These are phyloP conservation scores for Helarctos malayanus DNA, from an alignment of 2,797 vertebrate species.

Conservation along the genomic window DNA sequence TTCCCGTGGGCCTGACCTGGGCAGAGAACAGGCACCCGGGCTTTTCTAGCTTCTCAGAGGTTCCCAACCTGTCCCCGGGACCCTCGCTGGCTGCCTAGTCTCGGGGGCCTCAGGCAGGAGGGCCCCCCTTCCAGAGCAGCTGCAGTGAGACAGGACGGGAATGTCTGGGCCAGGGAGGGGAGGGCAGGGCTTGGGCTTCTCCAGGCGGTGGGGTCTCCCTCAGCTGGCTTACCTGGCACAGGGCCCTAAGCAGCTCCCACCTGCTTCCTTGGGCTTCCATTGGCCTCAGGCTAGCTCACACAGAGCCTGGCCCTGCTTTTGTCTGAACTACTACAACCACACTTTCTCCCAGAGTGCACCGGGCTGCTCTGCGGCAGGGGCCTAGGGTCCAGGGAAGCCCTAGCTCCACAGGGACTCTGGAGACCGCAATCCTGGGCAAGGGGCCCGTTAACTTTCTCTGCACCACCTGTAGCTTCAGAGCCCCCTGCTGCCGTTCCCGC, in stretches of 20 bases:
- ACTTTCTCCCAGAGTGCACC: not conserved
- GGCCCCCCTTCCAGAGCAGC: conserved; percentile 87
- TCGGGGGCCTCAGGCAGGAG: conserved; percentile 85
- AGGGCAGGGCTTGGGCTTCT: not conserved
- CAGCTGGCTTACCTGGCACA: not conserved
- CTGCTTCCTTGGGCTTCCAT: fast-evolving
- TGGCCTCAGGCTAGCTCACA: no score
- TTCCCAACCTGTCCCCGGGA: conserved; percentile 76
- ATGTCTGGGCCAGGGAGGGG: conserved; percentile 75
- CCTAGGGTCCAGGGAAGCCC: not conserved
- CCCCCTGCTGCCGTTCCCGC: not conserved
- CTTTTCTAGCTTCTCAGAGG: not conserved
- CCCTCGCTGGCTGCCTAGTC: conserved; percentile 82
- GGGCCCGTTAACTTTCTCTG: not conserved
- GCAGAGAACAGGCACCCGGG: conserved; percentile 79
- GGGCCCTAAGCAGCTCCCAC: not conserved
- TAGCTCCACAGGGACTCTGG: not conserved
- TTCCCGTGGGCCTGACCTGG: conserved; percentile 67
- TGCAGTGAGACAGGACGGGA: conserved; percentile 89
- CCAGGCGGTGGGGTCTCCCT: not conserved
- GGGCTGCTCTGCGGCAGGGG: not conserved
- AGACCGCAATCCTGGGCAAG: not conserved
- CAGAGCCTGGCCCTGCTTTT: not conserved
- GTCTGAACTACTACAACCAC: not conserved
- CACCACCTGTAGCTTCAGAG: not conserved